phyloP scores from a whole-genome alignment of 2,113 vertebrate genomes.

The Thunnus maccoyii region DNA sequence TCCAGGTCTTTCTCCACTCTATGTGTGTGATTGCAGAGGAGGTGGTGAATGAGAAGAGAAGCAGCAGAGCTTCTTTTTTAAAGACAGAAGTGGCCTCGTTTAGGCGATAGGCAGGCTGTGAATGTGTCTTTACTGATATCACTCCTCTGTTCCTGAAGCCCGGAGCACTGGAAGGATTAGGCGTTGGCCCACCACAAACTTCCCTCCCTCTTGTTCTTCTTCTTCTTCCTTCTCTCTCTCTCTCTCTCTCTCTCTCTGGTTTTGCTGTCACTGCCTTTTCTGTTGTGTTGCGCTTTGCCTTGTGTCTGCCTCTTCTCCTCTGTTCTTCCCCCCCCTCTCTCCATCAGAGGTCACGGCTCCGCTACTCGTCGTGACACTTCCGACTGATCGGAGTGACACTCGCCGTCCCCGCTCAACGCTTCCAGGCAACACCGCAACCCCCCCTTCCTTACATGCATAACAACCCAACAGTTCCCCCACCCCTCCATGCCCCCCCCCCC shows the following conservation, averaged over 20 bases:
- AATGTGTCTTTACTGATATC: conserved; percentile 70
- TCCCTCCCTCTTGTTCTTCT: conserved; percentile 27
- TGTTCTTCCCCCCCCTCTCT: background rate
- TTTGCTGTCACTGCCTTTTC: conserved; percentile 60
- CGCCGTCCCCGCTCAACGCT: conserved; percentile 29
- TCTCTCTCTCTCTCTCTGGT: background rate
- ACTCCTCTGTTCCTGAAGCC: conserved; percentile 54
- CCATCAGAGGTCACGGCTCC: conserved; percentile 63
- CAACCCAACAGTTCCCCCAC: conserved; percentile 19
- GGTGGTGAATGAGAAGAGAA: conserved; percentile 39
- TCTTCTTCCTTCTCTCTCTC: background rate
- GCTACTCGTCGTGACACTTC: conserved; percentile 58
- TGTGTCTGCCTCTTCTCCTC: conserved; percentile 37
- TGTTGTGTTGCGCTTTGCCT: conserved; percentile 30
- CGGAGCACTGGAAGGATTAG: conserved; percentile 52
- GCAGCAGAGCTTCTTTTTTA: conserved; percentile 19
- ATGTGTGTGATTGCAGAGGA: conserved; percentile 46
- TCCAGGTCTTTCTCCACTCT: conserved; percentile 43
- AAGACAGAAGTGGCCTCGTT: conserved; percentile 67
- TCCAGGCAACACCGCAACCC: conserved; percentile 31
- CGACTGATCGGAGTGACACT: conserved; percentile 63
- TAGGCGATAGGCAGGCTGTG: conserved; percentile 55
- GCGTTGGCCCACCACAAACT: conserved; percentile 53
- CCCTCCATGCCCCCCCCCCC: conserved; percentile 21
- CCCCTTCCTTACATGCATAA: conserved; percentile 34